These are phyloP conservation scores for Poicephalus gulielmi DNA, from an alignment of 2,113 vertebrate genomes.

Conservation along the genomic window DNA sequence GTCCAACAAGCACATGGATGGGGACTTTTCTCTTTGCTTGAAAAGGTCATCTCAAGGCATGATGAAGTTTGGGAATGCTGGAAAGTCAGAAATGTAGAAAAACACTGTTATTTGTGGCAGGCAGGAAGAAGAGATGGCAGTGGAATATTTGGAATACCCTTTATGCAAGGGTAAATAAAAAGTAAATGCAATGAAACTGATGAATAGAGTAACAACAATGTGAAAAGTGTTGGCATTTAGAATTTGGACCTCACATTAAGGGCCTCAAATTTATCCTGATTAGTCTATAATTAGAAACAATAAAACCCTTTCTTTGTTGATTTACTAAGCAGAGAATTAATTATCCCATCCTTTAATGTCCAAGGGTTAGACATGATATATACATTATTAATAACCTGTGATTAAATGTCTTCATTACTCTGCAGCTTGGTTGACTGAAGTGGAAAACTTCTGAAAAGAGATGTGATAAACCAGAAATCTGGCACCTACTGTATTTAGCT, in stretches of 20 bases:
- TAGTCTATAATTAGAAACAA: not conserved
- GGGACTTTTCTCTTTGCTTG: not conserved
- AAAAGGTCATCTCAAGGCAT: not conserved
- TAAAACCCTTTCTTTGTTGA: not conserved
- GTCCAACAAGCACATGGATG: not conserved
- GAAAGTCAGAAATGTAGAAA: not conserved
- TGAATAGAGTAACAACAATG: not conserved
- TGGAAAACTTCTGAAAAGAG: not conserved
- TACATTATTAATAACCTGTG: constrained; percentile 37
- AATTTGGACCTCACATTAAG: constrained; percentile 29
- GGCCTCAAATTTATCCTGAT: not conserved
- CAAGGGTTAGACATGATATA: not conserved
- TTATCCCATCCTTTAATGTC: not conserved
- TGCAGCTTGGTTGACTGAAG: constrained; percentile 12
- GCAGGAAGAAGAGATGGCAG: not conserved
- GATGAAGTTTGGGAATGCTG: not conserved
- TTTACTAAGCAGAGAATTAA: constrained; percentile 17
- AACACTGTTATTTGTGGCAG: not conserved
- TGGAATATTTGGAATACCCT: not conserved
- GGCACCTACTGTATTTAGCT: not conserved
- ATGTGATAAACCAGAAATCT: not conserved
- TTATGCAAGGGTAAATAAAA: not conserved
- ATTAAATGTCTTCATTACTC: constrained; percentile 18
- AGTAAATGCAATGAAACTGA: not conserved
- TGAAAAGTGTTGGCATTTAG: not conserved